Base-by-base conservation (phyloP, 2,113 vertebrate species). In the Butastur rufipennis region DNA sequence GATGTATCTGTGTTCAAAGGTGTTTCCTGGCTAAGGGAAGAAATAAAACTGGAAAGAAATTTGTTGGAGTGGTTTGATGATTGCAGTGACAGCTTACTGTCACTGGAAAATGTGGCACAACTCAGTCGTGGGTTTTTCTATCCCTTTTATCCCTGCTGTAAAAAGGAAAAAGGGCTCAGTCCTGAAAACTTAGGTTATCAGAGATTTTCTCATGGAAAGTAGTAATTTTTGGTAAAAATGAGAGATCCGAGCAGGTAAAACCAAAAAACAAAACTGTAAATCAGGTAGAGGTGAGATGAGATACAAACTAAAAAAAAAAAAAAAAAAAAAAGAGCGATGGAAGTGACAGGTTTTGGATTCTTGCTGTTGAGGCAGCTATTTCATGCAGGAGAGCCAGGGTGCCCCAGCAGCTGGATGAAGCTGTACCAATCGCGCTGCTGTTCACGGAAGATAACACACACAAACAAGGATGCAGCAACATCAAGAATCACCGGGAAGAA, bases 401-500 rank as follows among this genome's bases (percentile, higher is more conserved):
- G 62, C n/a, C 58, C 40, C 73, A 27, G 88, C 53, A 73, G 77
- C 72, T 62, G 61, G 79, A 18, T 4, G 55, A 27, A 53, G 42
- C 81, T n/a, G 50, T 16, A 22, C 27, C 40, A 6, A 0, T 18
- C 4, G 0, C 42, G 7, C 31, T 10, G n/a, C 81, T n/a, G 27
- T 3, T 61, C 65, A 1, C 47, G 13, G 59, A 7, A 62, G 65
- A 23, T 21, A n/a, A 45, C 10, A 1, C 27, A 13, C 36, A 2
- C 26, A 12, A 10, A 2, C 23, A 18, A 22, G 53, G 91, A 52
- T 63, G 86, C 79, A n/a, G 70, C 61, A 32, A 6, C 13, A 5
- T 27, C 40, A 9, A 2, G 70, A 26, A 26, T 16, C 55, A 14
- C 42, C 6, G 1, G 72, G 43, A 65, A 25, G 17, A 61, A 42